Percentiles rank a stretch among this genome's conserved stretches.
Conservation (phyloP, 35 echinoderm and acorn worm genomes). For the Lytechinus variegatus region DNA sequence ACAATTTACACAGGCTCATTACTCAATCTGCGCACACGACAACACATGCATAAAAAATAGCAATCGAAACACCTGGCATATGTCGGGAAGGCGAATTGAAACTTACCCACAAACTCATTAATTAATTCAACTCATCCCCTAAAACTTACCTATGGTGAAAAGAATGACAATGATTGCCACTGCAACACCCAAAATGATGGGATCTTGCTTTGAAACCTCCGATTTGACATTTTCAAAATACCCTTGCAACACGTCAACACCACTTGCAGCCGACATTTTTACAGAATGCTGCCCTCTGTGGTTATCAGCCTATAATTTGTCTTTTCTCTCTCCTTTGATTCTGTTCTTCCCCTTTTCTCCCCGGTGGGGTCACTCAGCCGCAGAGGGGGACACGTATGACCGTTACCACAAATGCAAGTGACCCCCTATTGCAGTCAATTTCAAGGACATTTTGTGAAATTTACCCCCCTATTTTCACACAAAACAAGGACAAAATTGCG, state of each 20-base stretch:
- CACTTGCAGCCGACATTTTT: slow-evolving; percentile 36
- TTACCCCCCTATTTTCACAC: no score
- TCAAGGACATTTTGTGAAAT: no score
- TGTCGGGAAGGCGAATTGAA: background rate
- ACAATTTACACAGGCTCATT: background rate
- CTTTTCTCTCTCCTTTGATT: background rate
- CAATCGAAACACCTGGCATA: background rate
- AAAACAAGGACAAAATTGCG: no score
- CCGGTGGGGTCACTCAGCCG: no score
- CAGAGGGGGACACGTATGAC: no score
- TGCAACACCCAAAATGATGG: slow-evolving; percentile 56
- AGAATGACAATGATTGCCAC: slow-evolving; percentile 73
- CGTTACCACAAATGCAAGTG: no score
- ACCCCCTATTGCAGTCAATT: no score
- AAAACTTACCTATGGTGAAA: slow-evolving; percentile 62
- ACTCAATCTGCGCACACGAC: background rate
- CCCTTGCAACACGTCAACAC: slow-evolving; percentile 51
- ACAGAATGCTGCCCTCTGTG: background rate
- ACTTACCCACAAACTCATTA: background rate
- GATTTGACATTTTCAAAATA: slow-evolving; percentile 50
- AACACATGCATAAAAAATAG: background rate
- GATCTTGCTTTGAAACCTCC: slow-evolving; percentile 73
- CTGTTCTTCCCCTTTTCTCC: background rate
- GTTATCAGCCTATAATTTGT: background rate
- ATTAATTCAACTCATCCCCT: background rate